Evolutionary conservation across 2,797 vertebrate genomes (phyloP).

Genomic region (Geotrypetes seraphini): DNA sequence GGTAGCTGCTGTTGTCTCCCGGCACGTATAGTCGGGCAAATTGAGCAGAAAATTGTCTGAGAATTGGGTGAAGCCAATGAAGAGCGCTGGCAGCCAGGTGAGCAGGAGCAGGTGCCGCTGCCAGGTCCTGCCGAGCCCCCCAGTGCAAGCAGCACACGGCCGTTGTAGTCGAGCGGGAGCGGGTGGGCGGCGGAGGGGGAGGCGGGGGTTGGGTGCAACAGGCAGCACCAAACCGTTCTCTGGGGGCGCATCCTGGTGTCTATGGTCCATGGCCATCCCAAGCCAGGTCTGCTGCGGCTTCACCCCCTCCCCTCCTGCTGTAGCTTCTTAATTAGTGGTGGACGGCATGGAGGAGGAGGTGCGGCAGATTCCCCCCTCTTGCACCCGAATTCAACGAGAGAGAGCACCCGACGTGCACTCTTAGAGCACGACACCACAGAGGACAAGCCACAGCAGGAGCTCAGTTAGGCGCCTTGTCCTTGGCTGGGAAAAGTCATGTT

Average conservation of each 20-base stretch:
- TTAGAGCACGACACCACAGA: too few species aligned
- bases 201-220: conserved; percentile 14
- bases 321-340: too few species aligned
- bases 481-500: too few species aligned
- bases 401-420: too few species aligned
- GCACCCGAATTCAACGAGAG: too few species aligned
- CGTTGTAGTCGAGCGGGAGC: conserved; percentile 74
- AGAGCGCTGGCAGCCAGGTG: conserved; percentile 88
- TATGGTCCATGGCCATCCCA: conserved; percentile 54
- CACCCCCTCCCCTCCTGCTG: too few species aligned
- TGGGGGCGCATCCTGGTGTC: conserved; percentile 36
- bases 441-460: background rate
- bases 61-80: conserved; percentile 92
- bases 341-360: too few species aligned
- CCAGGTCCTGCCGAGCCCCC: conserved; percentile 79
- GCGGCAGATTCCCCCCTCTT: background rate
- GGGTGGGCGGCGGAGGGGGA: conserved; percentile 19
- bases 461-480: too few species aligned
- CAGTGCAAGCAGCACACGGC: conserved; percentile 75
- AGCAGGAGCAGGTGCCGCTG: conserved; percentile 84
- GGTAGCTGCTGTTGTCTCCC: conserved; percentile 37
- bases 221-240: conserved; percentile 45
- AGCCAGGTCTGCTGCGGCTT: background rate
- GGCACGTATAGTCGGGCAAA: conserved; percentile 75
- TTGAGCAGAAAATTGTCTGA: conserved; percentile 87